Percentiles rank a stretch among this genome's conserved stretches.
phyloP scores from a whole-genome alignment of 2,113 vertebrate species.

The Lucifuga dentata region DNA sequence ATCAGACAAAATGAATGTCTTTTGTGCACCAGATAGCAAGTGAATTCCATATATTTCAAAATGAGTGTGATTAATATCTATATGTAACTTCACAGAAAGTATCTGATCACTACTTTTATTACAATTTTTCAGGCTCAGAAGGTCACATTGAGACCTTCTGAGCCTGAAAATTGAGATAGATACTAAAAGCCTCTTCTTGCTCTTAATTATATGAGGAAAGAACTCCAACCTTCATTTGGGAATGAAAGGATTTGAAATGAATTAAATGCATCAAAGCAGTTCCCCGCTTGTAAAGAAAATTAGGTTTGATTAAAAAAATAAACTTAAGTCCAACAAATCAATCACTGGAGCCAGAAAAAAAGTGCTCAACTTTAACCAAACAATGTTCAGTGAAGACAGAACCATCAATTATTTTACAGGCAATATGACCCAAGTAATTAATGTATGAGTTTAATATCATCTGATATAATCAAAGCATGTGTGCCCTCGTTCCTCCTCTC shows the following conservation, averaged over 20 bases:
- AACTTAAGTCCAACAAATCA: conserved; percentile 47
- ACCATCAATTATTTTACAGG: conserved; percentile 42
- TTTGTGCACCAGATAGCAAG: no score
- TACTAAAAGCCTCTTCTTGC: conserved; percentile 21
- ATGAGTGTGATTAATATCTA: no score
- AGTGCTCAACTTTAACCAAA: conserved; percentile 22
- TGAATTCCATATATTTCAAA: no score
- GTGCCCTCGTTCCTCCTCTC: conserved; percentile 41
- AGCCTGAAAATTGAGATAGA: conserved; percentile 56
- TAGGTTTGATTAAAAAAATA: conserved; percentile 61
- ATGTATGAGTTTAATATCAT: conserved; percentile 68
- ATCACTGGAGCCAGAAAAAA: conserved; percentile 31
- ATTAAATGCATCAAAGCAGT: conserved; percentile 33
- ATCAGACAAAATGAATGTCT: no score
- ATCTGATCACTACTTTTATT: conserved; percentile 16
- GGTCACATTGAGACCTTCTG: conserved; percentile 60
- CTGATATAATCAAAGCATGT: conserved; percentile 60
- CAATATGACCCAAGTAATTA: conserved; percentile 67
- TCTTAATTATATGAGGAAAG: conserved; percentile 45
- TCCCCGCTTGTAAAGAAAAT: conserved; percentile 44
- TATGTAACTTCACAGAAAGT: not conserved
- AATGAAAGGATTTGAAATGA: conserved; percentile 73
- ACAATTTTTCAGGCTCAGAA: conserved; percentile 30
- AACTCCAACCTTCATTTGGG: conserved; percentile 43
- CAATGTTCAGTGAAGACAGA: conserved; percentile 17